phyloP scores from a whole-genome alignment of 2,113 vertebrate species.

The Mobula birostris region DNA sequence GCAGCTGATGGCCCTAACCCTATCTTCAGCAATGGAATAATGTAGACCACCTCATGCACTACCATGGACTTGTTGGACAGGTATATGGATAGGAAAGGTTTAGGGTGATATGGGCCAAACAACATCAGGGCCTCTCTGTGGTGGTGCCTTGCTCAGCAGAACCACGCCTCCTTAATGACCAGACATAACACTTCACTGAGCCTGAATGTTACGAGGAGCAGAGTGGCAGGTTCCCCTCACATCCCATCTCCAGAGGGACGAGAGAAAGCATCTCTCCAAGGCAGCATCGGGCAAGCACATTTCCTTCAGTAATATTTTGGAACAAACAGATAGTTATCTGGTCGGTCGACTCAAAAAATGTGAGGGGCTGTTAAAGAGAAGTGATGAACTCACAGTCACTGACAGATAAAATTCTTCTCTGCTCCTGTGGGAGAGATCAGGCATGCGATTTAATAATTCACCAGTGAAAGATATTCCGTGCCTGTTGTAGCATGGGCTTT shows the following conservation, averaged over 20 bases:
- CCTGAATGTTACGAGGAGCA: not conserved
- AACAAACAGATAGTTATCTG: slow-evolving; percentile 28
- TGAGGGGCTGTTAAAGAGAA: not conserved
- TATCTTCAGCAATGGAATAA: too few relatives aligned
- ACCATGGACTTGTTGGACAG: too few relatives aligned
- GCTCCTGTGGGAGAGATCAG: not conserved
- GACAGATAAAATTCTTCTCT: slow-evolving; percentile 7
- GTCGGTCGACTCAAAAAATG: not conserved
- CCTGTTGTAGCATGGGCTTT: not conserved
- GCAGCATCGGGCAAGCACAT: not conserved
- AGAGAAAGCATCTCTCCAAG: too few relatives aligned
- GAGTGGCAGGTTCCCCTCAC: not conserved
- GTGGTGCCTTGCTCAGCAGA: too few relatives aligned
- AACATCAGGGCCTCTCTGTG: too few relatives aligned
- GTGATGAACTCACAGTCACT: not conserved
- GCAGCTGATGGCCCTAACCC: too few relatives aligned
- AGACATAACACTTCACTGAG: not conserved
- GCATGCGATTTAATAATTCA: not conserved
- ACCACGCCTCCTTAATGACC: too few relatives aligned
- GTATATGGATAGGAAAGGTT: too few relatives aligned
- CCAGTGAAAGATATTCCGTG: not conserved
- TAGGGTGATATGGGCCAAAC: too few relatives aligned
- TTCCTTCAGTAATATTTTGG: not conserved
- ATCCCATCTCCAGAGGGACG: too few relatives aligned
- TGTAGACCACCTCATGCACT: too few relatives aligned